Conservation (phyloP, 64 coral and sea anemone species). For the Actinia equina region DNA sequence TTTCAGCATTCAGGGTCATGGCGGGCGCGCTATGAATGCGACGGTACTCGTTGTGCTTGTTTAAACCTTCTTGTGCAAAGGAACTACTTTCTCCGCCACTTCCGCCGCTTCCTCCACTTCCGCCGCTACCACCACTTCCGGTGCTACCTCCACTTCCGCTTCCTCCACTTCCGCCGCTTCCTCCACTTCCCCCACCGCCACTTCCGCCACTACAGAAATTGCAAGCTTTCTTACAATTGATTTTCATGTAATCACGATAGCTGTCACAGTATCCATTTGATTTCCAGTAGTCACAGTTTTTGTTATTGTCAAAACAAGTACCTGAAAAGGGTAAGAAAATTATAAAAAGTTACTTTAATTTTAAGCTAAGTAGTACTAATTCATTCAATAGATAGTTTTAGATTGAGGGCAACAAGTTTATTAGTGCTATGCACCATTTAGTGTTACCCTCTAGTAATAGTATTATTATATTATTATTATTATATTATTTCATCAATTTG, state of each 20-base stretch:
- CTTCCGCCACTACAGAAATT: constrained; percentile 9
- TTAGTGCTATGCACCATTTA: too few relatives aligned
- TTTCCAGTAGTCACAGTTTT: constrained; percentile 21
- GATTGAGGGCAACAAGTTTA: too few relatives aligned
- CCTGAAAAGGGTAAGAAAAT: background rate
- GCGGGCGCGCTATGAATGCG: constrained; percentile 35
- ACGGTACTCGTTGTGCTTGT: constrained; percentile 59
- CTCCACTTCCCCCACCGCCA: too few relatives aligned
- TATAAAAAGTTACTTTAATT: too few relatives aligned
- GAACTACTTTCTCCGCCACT: constrained; percentile 23
- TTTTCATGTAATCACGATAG: constrained; percentile 6
- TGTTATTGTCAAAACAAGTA: background rate
- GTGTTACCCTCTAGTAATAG: too few relatives aligned
- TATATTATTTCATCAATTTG: too few relatives aligned
- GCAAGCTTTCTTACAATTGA: constrained; percentile 17
- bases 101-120: background rate
- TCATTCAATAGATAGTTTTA: too few relatives aligned
- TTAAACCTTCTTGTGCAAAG: constrained; percentile 12
- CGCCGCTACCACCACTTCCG: constrained; percentile 15
- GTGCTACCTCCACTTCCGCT: background rate
- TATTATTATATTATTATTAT: too few relatives aligned
- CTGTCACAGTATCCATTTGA: background rate
- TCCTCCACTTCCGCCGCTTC: background rate
- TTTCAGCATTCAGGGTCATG: constrained; percentile 33
- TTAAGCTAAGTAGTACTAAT: too few relatives aligned